Evolutionary conservation across 2,888 invertebrate genomes (phyloP), one percentile per base, ranked within the genome.

Genomic region (Sipha maydis): DNA sequence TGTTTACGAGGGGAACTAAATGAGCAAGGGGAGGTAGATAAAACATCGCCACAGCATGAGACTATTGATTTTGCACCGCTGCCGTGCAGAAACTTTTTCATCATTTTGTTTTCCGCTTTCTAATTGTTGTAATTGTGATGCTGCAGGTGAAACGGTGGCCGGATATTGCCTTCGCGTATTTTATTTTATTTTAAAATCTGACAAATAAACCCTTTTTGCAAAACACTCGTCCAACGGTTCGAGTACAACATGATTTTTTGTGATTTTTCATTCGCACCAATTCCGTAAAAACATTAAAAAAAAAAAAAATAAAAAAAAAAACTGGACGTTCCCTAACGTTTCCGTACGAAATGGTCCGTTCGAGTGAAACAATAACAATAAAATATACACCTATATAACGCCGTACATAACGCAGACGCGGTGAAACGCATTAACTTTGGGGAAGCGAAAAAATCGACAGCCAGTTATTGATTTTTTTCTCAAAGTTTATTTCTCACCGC

Each of bases 1-100:
- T 69, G 85, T 77, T 85, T 85, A 48, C 84, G 84, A 84, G 84
- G 41, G 84, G 76, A 61, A 76, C 76, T 38, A 38, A 76, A 41
- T 25, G 61, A 14, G 28, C 38, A 19, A 38, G 34, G 38, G 34
- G 8, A 75, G 17, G 21, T 1, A 34, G 48, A 48, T 48, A 48
- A 48, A 61, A 61, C 61, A 25, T 25, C 61, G 61, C 41, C 11
- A 4, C 7, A 14, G 19, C 69, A 34, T 56, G 25, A 56, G 48
- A 38, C 61, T 79, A 79, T 79, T 61, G 79, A 56, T 56, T 56
- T 79, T 80, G 67, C 56, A 38, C 38, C 38, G 38, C 38, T 38
- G 9, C 19, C 19, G 28, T 77, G 14, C n/a, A 28, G 48, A 77
- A 19, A 54, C 48, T 77, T 48, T 54, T 48, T 77, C 28, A 14